Conservation (phyloP, 2,888 invertebrate genomes). For the Xestobium rufovillosum region DNA sequence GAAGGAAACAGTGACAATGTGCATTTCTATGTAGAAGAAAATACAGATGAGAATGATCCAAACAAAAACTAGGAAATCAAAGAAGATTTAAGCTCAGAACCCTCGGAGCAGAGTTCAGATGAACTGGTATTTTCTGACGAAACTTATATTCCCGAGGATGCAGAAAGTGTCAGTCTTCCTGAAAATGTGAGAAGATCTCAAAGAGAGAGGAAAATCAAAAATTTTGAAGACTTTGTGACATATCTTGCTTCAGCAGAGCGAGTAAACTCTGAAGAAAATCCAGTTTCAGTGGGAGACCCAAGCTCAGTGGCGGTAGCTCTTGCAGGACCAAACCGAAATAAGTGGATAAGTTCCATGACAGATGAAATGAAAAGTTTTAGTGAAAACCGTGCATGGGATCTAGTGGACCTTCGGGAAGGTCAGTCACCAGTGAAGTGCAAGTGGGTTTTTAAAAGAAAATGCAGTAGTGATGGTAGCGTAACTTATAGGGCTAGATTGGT, state of each 20-base stretch:
- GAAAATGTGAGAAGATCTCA: conserved; percentile 4
- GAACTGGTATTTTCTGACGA: too few species aligned
- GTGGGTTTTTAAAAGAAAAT: conserved; percentile 14
- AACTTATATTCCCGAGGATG: conserved; percentile 5
- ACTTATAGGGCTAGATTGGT: conserved; percentile 19
- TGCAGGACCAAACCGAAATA: conserved; percentile 6
- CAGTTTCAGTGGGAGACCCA: conserved; percentile 5
- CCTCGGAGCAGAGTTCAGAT: too few species aligned
- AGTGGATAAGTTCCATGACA: conserved; percentile 5
- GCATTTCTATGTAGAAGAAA: background rate
- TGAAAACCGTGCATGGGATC: conserved; percentile 7
- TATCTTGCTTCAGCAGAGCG: conserved; percentile 1
- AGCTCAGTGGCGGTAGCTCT: background rate
- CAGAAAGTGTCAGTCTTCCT: conserved; percentile 2
- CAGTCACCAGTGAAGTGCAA: conserved; percentile 8
- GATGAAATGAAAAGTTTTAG: conserved; percentile 8
- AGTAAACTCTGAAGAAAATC: conserved; percentile 4
- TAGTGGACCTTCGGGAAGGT: conserved; percentile 9
- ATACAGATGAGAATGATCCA: background rate
- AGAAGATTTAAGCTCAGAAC: background rate
- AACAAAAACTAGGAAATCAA: background rate
- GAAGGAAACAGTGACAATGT: conserved; percentile 5
- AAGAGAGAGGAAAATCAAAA: conserved; percentile 4
- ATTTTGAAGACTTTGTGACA: conserved; percentile 5
- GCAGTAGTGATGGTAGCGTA: conserved; percentile 9